Conservation (phyloP, 2,888 invertebrate species). For the Agonopterix heracliana region DNA sequence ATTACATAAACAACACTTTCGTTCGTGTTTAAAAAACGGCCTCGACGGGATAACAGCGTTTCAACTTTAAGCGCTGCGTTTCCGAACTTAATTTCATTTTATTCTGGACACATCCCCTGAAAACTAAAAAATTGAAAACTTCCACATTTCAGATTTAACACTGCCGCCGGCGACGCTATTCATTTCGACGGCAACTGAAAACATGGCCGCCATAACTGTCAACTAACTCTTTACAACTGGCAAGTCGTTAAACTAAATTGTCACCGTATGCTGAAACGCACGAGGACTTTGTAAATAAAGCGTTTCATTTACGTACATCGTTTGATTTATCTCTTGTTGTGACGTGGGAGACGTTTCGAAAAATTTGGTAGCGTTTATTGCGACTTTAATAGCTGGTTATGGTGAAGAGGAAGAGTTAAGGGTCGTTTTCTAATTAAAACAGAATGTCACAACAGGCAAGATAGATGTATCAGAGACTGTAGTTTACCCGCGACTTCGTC, state of each 20-base stretch:
- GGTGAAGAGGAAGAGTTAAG: constrained; percentile 1
- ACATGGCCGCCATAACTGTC: constrained; percentile 72
- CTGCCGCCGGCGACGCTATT: background rate
- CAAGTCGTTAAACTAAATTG: constrained; percentile 70
- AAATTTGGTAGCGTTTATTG: constrained; percentile 55
- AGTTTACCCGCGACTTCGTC: too few species aligned
- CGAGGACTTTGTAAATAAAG: constrained; percentile 45
- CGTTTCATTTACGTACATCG: constrained; percentile 12
- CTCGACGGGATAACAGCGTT: too few species aligned
- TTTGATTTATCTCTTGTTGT: constrained; percentile 50
- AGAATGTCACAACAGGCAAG: too few species aligned
- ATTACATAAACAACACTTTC: too few species aligned
- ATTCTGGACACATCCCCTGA: too few species aligned
- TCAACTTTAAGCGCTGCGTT: too few species aligned
- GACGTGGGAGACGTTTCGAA: constrained; percentile 35
- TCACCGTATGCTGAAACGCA: constrained; percentile 63
- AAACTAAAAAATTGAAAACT: too few species aligned
- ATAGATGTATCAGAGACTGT: too few species aligned
- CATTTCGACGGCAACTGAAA: constrained; percentile 11
- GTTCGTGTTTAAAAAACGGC: too few species aligned
- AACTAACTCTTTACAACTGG: constrained; percentile 69
- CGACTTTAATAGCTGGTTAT: constrained; percentile 29
- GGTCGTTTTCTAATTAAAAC: background rate
- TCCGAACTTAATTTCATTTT: too few species aligned
- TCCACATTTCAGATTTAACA: background rate